These are phyloP conservation scores for Euwallacea fornicatus DNA, from an alignment of 1,140 invertebrate genomes.

Conservation along the genomic window DNA sequence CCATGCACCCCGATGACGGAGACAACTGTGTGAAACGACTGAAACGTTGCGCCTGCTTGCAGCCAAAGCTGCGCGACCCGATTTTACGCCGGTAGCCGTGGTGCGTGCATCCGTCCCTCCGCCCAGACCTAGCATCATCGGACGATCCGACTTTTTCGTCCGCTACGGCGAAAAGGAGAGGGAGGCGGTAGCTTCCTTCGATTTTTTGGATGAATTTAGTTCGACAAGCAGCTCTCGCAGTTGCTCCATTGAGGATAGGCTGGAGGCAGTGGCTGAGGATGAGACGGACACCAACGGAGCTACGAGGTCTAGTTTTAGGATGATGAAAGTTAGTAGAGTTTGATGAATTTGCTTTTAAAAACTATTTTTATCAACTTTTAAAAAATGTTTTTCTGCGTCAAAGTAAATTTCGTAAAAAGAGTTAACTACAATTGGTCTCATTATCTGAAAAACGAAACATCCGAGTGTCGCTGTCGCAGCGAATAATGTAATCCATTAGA, in stretches of 20 bases:
- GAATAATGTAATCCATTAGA: no score
- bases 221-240: constrained; percentile 56
- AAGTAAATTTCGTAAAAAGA: no score
- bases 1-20: constrained; percentile 54
- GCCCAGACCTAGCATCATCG: constrained; percentile 68
- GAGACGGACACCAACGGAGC: not conserved
- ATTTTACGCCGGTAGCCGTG: constrained; percentile 53
- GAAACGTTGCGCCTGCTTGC: constrained; percentile 48
- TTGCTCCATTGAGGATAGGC: constrained; percentile 55
- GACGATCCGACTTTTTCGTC: constrained; percentile 72
- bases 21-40: constrained; percentile 48
- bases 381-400: no score
- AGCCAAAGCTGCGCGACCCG: constrained; percentile 62
- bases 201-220: constrained; percentile 73
- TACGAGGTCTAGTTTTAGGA: no score
- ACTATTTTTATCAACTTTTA: no score
- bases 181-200: constrained; percentile 75
- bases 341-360: no score
- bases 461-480: no score
- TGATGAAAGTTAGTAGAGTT: no score
- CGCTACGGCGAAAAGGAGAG: constrained; percentile 75
- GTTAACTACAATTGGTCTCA: no score
- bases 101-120: constrained; percentile 52
- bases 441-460: no score
- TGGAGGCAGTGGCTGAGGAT: constrained; percentile 37